Percentiles rank a stretch among this genome's conserved stretches.
These are phyloP conservation scores for Teinopalpus imperialis DNA, from an alignment of 2,888 invertebrate species.

Conservation along the genomic window DNA sequence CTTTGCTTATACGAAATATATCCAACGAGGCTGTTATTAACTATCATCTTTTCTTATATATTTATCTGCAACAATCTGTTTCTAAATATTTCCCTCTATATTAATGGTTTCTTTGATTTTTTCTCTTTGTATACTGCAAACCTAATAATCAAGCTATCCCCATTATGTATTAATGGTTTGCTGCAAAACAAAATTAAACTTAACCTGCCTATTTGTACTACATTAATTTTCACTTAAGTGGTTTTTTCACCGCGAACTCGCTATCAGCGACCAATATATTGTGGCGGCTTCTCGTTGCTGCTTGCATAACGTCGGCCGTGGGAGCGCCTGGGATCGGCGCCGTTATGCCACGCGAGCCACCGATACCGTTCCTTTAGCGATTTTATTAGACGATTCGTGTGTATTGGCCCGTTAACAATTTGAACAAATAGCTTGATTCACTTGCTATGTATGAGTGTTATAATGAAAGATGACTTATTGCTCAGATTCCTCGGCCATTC, in stretches of 20 bases:
- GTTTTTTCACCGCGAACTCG: conserved; percentile 59
- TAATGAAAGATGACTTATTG: background rate
- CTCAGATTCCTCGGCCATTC: too few species aligned
- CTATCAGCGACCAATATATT: conserved; percentile 30
- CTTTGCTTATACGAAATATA: too few species aligned
- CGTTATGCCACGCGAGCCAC: conserved; percentile 78
- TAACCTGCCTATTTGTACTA: conserved; percentile 34
- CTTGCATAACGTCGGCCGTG: conserved; percentile 77
- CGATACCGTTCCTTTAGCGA: conserved; percentile 78
- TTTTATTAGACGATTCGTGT: conserved; percentile 79
- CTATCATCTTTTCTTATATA: too few species aligned
- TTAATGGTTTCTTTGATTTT: too few species aligned
- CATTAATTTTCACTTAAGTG: conserved; percentile 57
- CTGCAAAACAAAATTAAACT: conserved; percentile 17
- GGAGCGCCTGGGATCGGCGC: conserved; percentile 60
- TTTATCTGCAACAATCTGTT: too few species aligned
- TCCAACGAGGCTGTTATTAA: too few species aligned
- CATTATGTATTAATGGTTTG: too few species aligned
- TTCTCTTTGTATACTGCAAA: too few species aligned
- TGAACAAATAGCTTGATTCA: conserved; percentile 57
- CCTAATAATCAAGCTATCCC: too few species aligned
- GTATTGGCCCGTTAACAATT: conserved; percentile 75
- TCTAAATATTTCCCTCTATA: too few species aligned
- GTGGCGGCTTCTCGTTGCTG: conserved; percentile 32
- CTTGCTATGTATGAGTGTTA: conserved; percentile 55